A percentile compares a stretch with the other conserved stretches of the same genome.
phyloP scores from a whole-genome alignment of 2,888 invertebrate species.

The Cataglyphis albicans region DNA sequence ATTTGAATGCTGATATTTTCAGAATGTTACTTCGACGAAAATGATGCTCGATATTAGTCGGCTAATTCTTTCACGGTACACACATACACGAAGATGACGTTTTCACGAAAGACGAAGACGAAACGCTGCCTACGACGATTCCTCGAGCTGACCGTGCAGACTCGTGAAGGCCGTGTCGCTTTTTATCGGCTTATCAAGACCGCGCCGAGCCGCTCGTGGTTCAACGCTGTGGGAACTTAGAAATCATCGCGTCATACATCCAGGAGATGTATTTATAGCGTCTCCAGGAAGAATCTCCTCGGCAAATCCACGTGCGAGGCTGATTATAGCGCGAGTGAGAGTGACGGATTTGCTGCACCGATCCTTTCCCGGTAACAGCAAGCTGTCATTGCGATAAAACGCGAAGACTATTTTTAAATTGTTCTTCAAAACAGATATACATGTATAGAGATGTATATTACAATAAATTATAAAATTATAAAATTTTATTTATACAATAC shows the following conservation, averaged over 20 bases:
- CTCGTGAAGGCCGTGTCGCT: constrained; percentile 74
- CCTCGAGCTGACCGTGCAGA: constrained; percentile 76
- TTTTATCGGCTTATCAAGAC: constrained; percentile 76
- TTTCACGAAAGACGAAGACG: constrained; percentile 57
- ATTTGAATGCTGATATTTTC: not conserved
- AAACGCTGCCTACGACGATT: constrained; percentile 70
- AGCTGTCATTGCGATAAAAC: not conserved
- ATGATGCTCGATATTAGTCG: constrained; percentile 33
- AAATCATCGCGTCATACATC: constrained; percentile 77
- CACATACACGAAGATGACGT: constrained; percentile 62
- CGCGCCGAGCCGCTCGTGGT: constrained; percentile 50
- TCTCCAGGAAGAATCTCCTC: constrained; percentile 68
- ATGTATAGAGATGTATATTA: not conserved
- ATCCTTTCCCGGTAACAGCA: constrained; percentile 4
- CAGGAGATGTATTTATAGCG: constrained; percentile 77
- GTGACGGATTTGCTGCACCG: constrained; percentile 15
- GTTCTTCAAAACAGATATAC: not conserved
- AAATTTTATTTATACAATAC: not conserved
- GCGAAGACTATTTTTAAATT: not conserved
- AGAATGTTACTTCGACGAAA: constrained; percentile 14
- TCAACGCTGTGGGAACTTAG: constrained; percentile 75
- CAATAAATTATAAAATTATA: not conserved
- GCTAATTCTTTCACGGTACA: constrained; percentile 46
- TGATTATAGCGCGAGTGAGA: constrained; percentile 52
- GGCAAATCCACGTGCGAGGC: constrained; percentile 61